phyloP scores from a whole-genome alignment of 2,113 vertebrate species.

The Alectura lathami region DNA sequence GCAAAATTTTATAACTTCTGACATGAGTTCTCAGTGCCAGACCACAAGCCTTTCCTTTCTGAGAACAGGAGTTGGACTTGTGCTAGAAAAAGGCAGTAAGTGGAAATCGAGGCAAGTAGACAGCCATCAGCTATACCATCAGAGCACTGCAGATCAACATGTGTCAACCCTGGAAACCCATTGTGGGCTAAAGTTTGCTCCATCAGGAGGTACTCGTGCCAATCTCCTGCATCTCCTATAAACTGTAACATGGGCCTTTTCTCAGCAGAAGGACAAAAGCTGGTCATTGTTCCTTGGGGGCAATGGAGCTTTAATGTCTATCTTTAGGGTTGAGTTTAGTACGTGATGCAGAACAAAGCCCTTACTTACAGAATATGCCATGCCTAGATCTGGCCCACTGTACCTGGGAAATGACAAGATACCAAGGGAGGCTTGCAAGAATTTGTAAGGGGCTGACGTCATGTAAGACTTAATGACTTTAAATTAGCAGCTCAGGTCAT shows the following conservation, averaged over 20 bases:
- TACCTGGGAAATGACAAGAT: background rate
- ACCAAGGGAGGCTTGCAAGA: background rate
- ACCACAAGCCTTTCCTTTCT: background rate
- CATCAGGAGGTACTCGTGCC: background rate
- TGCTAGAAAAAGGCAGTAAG: background rate
- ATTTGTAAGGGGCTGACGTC: background rate
- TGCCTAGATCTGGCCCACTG: background rate
- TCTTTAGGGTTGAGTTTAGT: background rate
- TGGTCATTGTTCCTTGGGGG: background rate
- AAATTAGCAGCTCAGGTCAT: background rate
- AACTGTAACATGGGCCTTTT: background rate
- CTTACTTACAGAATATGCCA: background rate
- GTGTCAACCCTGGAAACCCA: background rate
- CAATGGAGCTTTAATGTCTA: background rate
- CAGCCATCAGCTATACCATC: background rate
- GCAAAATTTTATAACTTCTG: background rate
- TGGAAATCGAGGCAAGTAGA: background rate
- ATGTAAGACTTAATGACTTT: accelerated
- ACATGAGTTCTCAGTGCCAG: background rate
- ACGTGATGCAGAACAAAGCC: background rate
- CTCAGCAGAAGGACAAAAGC: background rate
- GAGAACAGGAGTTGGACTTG: background rate
- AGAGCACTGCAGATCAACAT: background rate
- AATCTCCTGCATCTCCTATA: background rate
- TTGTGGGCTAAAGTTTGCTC: background rate